phyloP scores from a whole-genome alignment of 2,113 vertebrate genomes.

The Aptenodytes patagonicus region DNA sequence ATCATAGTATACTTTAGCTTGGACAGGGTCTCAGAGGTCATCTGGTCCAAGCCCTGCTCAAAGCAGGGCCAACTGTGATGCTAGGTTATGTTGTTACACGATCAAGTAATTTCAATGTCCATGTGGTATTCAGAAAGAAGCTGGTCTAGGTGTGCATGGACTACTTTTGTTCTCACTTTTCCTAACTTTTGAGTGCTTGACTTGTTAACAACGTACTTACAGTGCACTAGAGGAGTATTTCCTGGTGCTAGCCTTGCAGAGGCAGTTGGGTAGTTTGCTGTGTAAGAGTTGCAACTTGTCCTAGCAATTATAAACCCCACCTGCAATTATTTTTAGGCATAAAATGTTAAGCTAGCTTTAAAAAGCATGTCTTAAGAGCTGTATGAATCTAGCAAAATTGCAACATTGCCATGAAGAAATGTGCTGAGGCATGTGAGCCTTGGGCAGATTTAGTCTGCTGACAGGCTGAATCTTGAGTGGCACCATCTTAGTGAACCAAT shows the following conservation, averaged over 20 bases:
- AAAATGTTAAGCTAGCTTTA: conserved; percentile 21
- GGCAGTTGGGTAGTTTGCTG: background rate
- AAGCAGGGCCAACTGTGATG: background rate
- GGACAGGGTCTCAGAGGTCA: background rate
- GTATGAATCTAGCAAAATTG: conserved; percentile 15
- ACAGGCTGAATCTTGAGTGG: conserved; percentile 40
- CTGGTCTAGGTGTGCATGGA: background rate
- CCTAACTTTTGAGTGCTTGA: background rate
- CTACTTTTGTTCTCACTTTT: background rate
- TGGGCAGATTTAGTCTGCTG: conserved; percentile 10
- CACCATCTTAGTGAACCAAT: conserved; percentile 51
- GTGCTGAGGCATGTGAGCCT: conserved; percentile 42
- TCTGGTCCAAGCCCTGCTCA: background rate
- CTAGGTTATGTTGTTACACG: background rate
- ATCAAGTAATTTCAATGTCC: background rate
- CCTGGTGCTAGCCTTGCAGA: background rate
- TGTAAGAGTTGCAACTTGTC: conserved; percentile 29
- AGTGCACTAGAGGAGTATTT: background rate
- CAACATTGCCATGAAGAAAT: conserved; percentile 43
- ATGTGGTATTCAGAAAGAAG: background rate
- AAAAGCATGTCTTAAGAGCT: conserved; percentile 20
- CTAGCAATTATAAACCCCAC: conserved; percentile 41
- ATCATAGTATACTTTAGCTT: background rate
- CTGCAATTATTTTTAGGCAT: conserved; percentile 59
- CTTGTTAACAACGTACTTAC: background rate